phyloP scores from a whole-genome alignment of 2,113 vertebrate genomes.

The Helogale parvula region DNA sequence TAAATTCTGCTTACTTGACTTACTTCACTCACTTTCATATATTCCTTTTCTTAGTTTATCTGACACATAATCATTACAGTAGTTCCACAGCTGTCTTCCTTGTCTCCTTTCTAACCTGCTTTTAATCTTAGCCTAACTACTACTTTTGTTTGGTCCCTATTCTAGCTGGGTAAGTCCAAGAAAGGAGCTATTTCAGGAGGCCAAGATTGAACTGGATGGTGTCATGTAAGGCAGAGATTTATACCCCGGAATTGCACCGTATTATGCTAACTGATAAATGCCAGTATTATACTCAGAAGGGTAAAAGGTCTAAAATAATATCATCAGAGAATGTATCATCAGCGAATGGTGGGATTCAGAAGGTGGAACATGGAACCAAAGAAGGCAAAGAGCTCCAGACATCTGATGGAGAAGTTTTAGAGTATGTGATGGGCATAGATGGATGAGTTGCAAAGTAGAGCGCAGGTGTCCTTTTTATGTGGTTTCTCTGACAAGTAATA shows the following conservation, averaged over 20 bases:
- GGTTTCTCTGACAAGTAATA: background rate
- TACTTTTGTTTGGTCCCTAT: background rate
- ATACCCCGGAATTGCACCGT: background rate
- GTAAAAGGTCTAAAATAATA: background rate
- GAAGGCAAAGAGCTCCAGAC: background rate
- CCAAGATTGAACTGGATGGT: background rate
- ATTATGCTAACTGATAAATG: background rate
- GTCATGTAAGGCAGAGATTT: background rate
- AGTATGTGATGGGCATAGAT: background rate
- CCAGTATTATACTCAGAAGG: background rate
- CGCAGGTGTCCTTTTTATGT: background rate
- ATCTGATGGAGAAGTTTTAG: background rate
- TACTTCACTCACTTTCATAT: background rate
- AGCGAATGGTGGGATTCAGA: background rate
- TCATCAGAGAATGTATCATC: background rate
- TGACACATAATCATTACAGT: background rate
- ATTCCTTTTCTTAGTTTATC: background rate
- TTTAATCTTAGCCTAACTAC: background rate
- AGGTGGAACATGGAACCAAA: background rate
- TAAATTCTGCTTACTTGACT: background rate
- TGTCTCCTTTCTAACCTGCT: background rate
- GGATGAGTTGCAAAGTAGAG: background rate
- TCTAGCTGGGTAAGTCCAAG: background rate
- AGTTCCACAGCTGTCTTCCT: background rate
- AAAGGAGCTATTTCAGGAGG: background rate